Conservation (phyloP, 2,113 vertebrate species). For the Platanista minor region DNA sequence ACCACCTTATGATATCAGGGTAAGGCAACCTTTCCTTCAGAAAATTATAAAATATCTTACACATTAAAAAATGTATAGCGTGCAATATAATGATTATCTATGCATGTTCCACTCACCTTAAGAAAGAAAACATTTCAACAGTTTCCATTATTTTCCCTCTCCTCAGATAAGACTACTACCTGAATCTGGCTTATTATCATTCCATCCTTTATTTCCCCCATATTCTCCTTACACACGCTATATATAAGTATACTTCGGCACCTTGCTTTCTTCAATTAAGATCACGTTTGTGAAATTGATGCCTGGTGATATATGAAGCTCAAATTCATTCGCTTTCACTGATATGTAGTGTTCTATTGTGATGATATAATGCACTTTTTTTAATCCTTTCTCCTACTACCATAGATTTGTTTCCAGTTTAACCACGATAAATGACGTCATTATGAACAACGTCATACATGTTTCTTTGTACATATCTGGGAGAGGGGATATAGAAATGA, state of each 20-base stretch:
- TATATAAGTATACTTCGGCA: not conserved
- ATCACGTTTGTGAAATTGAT: not conserved
- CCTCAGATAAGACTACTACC: not conserved
- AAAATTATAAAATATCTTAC: not conserved
- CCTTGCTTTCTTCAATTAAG: not conserved
- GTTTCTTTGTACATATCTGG: not conserved
- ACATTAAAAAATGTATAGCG: not conserved
- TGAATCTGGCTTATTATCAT: not conserved
- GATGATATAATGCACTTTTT: not conserved
- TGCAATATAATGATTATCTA: not conserved
- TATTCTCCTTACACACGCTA: not conserved
- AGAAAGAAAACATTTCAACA: not conserved
- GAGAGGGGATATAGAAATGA: not conserved
- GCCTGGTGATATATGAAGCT: not conserved
- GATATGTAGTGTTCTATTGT: not conserved
- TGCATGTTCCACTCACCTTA: not conserved
- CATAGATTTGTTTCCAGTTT: not conserved
- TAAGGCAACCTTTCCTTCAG: not conserved
- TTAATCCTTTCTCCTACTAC: not conserved
- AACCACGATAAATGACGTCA: not conserved
- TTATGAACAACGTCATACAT: not conserved
- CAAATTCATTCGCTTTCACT: not conserved
- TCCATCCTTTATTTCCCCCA: not conserved
- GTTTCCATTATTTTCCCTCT: not conserved
- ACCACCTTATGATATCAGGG: not conserved